Base-by-base conservation (phyloP, 2,797 vertebrate genomes). In the Sebastes dallii region DNA sequence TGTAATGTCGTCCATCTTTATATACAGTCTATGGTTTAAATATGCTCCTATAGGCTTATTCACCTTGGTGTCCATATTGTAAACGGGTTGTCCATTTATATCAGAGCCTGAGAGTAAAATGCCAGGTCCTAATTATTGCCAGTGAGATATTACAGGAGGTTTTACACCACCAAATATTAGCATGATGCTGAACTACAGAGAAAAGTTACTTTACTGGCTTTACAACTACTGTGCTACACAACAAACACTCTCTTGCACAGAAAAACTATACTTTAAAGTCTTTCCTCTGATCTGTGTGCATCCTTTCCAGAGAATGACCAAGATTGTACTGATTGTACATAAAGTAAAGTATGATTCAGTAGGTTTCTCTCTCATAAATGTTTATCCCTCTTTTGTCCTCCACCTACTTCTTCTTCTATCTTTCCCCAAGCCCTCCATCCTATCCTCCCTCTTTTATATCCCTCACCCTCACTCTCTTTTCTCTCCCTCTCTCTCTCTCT, bases 401-500 rank as follows among this genome's bases (percentile, higher is more conserved):
- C 24, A 78, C 74, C 68, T 80, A 70, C 64, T 78, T 82, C 46
- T 74, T 75, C 69, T 72, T 77, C 64, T 60, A 9, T 67, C 20
- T 61, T 74, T 71, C 59, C 66, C 36, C 22, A 24, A 50, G 46
- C 32, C 25, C 74, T 75, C 62, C 68, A 68, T 78, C 64, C 68
- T 66, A 10, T 34, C 25, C 56, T 61, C 60, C 80, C 54, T 67
- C 71, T 59, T 75, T 52, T 18, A 56, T 29, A 55, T 66, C 56
- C 29, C 59, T 70, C 61, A 71, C 34, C 61, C 36, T 78, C 46
- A 78, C 34, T 20, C 78, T 64, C 70, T 80, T 34, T 70, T 54
- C 39, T 66, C 68, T 62, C 56, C 76, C 82, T 29, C 50, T 55
- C 78, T 72, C 82, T 73, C 52, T 67, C 73, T 78, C 67, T 94